Evolutionary conservation across 1,140 invertebrate genomes (phyloP).

Genomic region (Lepidotrigona ventralis): DNA sequence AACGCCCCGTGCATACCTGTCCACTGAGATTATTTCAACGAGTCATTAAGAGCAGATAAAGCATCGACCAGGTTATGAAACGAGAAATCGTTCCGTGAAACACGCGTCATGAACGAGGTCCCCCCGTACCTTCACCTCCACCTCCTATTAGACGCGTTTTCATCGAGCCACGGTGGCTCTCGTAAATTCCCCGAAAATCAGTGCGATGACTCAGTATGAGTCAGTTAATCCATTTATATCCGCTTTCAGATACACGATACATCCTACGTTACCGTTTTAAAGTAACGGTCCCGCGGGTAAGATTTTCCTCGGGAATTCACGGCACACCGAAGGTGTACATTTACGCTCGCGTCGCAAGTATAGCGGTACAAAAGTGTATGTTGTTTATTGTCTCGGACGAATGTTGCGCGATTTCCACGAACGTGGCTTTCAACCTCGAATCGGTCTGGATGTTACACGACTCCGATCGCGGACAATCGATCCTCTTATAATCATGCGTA

Average conservation of each 20-base stretch:
- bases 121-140: no score
- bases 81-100: background rate
- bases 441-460: background rate
- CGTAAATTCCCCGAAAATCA: constrained; percentile 41
- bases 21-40: no score
- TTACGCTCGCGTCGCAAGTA: background rate
- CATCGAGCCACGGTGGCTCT: background rate
- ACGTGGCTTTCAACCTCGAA: background rate
- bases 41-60: background rate
- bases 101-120: background rate
- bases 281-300: constrained; percentile 46
- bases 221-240: constrained; percentile 53
- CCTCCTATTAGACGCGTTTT: background rate
- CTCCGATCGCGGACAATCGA: background rate
- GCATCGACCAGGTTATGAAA: no score
- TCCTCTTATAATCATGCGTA: background rate
- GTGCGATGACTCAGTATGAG: constrained; percentile 39
- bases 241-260: constrained; percentile 48
- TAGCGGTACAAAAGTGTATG: constrained; percentile 13
- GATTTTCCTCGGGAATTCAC: constrained; percentile 39
- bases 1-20: background rate
- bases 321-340: constrained; percentile 14
- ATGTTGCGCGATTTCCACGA: constrained; percentile 23
- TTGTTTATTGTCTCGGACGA: constrained; percentile 13
- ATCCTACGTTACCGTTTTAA: constrained; percentile 50